phyloP scores from a whole-genome alignment of 2,113 vertebrate genomes.

The Andinoacara biseriatus region DNA sequence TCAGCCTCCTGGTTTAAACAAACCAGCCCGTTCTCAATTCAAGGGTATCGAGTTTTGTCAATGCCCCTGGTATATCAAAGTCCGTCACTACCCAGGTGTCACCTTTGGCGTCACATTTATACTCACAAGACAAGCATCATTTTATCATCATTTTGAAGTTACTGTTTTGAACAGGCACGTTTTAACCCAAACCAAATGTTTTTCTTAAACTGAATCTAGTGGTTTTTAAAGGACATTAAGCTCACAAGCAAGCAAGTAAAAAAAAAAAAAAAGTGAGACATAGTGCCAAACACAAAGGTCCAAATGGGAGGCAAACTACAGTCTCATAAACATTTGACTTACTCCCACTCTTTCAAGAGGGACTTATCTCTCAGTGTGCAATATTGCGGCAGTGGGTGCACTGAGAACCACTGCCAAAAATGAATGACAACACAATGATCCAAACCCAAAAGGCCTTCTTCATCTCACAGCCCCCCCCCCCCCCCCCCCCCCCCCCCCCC shows the following conservation, averaged over 20 bases:
- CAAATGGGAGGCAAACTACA: neutral
- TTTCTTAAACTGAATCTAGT: neutral
- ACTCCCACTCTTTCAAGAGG: neutral
- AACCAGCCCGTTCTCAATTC: neutral
- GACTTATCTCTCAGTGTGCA: neutral
- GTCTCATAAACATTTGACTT: neutral
- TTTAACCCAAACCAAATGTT: too few species aligned
- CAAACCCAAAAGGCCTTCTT: neutral
- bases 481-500: too few species aligned
- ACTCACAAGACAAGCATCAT: too few species aligned
- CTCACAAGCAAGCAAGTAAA: neutral
- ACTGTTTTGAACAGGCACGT: too few species aligned
- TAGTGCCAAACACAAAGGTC: neutral
- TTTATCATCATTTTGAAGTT: too few species aligned
- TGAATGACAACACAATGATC: neutral
- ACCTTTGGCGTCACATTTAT: too few species aligned
- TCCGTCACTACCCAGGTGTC: too few species aligned
- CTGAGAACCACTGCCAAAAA: neutral
- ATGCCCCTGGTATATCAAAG: neutral
- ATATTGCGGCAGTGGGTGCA: neutral
- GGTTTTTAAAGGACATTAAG: neutral
- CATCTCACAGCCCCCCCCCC: neutral
- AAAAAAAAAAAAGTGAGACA: neutral
- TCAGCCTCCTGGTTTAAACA: neutral
- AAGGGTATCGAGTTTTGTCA: neutral